Conservation (phyloP, 1,140 invertebrate genomes). For the Hirudo medicinalis region DNA sequence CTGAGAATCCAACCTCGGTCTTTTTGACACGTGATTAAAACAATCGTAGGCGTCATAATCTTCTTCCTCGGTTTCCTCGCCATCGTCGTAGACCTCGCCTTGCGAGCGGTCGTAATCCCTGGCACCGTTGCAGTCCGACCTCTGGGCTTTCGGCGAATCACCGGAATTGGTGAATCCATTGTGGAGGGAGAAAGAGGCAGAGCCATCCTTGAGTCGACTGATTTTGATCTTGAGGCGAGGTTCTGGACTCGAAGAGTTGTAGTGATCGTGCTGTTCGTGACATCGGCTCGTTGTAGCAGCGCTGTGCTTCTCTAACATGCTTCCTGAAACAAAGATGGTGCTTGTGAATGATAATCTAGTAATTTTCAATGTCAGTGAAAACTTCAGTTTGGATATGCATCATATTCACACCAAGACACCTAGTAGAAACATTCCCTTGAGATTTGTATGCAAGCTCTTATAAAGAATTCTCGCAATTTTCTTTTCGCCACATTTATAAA, state of each 20-base stretch:
- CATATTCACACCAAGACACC: too few species aligned
- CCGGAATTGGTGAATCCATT: neutral
- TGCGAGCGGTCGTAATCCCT: neutral
- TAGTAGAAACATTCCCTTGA: too few species aligned
- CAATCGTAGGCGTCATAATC: neutral
- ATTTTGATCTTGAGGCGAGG: slow-evolving; percentile 6
- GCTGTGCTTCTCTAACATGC: too few species aligned
- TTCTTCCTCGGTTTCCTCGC: slow-evolving; percentile 5
- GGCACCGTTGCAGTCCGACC: neutral
- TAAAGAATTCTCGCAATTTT: too few species aligned
- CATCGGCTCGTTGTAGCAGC: too few species aligned
- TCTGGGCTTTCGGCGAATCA: neutral
- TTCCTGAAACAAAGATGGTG: too few species aligned
- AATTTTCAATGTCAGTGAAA: too few species aligned
- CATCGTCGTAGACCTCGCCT: neutral
- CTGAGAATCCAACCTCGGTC: neutral
- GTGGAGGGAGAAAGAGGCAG: neutral
- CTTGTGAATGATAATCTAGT: too few species aligned
- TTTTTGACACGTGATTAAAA: neutral
- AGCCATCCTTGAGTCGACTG: slow-evolving; percentile 10
- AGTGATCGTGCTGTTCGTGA: too few species aligned
- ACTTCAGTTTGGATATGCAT: too few species aligned
- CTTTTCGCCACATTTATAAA: too few species aligned
- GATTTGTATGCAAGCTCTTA: too few species aligned
- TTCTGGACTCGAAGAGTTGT: neutral